phyloP scores from a whole-genome alignment of 2,113 vertebrate genomes.

The Mormyrus iriodes region DNA sequence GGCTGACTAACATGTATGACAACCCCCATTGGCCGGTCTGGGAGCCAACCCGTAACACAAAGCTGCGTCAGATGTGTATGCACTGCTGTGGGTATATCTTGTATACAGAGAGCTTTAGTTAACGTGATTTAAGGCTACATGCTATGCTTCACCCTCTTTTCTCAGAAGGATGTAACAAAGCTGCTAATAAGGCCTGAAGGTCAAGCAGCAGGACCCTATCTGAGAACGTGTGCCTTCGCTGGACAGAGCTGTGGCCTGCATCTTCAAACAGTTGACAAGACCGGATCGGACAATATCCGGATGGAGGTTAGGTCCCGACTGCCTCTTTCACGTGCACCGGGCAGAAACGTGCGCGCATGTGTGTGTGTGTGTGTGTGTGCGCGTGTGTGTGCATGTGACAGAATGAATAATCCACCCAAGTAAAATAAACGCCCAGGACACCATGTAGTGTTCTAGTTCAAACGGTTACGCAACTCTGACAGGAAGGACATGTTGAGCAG shows the following conservation, averaged over 20 bases:
- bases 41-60: neutral
- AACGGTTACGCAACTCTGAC: neutral
- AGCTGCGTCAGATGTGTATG: neutral
- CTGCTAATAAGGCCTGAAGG: neutral
- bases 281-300: neutral
- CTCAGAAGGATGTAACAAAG: neutral
- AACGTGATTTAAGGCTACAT: neutral
- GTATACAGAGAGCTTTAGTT: neutral
- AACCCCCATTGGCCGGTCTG: neutral
- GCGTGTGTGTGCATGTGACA: neutral
- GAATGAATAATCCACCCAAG: neutral
- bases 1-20: conserved; percentile 38
- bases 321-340: neutral
- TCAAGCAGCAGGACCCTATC: neutral
- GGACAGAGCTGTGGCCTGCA: neutral
- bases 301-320: neutral
- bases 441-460: conserved; percentile 4
- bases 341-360: neutral
- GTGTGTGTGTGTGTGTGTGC: neutral
- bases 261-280: neutral
- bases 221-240: neutral
- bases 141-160: neutral
- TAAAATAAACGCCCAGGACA: neutral
- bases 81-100: neutral
- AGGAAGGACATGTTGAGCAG: neutral